Conservation (phyloP, 2,888 invertebrate species). For the Lathronympha strigana region DNA sequence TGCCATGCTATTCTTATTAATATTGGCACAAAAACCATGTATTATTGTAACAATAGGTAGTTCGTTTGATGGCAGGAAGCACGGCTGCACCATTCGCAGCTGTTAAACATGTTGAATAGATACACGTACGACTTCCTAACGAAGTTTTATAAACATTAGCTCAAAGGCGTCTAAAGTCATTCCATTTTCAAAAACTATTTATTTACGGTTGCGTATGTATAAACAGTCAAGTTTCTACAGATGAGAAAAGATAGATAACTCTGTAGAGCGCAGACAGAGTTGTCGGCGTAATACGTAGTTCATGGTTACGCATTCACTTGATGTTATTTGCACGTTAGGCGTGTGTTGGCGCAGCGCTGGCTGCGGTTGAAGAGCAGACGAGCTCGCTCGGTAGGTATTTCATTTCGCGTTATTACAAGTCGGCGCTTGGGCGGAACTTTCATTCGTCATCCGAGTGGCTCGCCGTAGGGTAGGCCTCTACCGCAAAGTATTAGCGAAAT, state of each 20-base stretch:
- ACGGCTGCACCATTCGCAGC: conserved; percentile 67
- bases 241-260: conserved; percentile 32
- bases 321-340: conserved; percentile 55
- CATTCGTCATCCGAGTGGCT: conserved; percentile 68
- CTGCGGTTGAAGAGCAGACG: conserved; percentile 68
- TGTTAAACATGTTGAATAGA: conserved; percentile 52
- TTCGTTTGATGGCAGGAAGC: conserved; percentile 76
- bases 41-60: conserved; percentile 71
- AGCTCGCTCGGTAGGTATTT: conserved; percentile 68
- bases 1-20: conserved; percentile 56
- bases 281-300: conserved; percentile 60
- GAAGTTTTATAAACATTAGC: conserved; percentile 33
- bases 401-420: conserved; percentile 73
- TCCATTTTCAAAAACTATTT: conserved; percentile 28
- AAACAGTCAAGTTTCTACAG: conserved; percentile 18
- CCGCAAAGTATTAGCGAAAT: conserved; percentile 66
- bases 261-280: conserved; percentile 14
- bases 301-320: conserved; percentile 66
- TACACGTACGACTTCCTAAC: conserved; percentile 39
- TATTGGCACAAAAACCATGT: conserved; percentile 66
- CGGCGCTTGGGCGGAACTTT: conserved; percentile 67
- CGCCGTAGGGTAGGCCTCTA: conserved; percentile 57
- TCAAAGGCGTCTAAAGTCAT: conserved; percentile 30
- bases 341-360: conserved; percentile 52
- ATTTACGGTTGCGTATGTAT: conserved; percentile 29